Conservation (phyloP, 2,113 vertebrate genomes). For the Rhabdomys dilectus region DNA sequence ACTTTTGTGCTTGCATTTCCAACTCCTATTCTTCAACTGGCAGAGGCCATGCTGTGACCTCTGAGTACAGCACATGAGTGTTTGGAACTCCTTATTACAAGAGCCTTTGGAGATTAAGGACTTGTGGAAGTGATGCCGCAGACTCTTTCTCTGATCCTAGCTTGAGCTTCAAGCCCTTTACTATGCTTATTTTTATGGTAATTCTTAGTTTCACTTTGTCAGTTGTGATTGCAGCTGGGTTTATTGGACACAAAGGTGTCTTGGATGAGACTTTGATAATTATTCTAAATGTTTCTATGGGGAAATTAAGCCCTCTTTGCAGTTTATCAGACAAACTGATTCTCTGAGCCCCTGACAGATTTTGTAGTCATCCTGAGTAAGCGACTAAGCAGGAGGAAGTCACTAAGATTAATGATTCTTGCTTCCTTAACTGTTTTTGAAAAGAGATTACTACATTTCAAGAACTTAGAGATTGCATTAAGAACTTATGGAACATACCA, state of each 20-base stretch:
- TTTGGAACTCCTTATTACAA: background rate
- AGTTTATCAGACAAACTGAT: background rate
- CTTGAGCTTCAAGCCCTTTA: background rate
- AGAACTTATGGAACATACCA: background rate
- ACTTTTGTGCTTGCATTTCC: background rate
- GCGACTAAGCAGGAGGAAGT: background rate
- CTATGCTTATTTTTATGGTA: background rate
- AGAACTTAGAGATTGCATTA: background rate
- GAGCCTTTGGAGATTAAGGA: background rate
- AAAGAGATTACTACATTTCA: background rate
- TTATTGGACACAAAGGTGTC: background rate
- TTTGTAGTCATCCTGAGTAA: background rate
- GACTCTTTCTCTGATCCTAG: background rate
- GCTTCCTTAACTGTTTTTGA: background rate
- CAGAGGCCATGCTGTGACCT: background rate
- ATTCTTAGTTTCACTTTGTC: background rate
- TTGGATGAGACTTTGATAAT: background rate
- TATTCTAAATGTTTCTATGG: background rate
- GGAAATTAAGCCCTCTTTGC: background rate
- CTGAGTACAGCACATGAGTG: background rate
- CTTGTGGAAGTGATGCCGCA: background rate
- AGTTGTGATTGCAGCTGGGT: background rate
- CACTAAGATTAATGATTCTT: background rate
- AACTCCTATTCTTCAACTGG: background rate
- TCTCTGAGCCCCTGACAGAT: background rate